phyloP scores from a whole-genome alignment of 2,888 invertebrate species.

The Aphidius colemani region DNA sequence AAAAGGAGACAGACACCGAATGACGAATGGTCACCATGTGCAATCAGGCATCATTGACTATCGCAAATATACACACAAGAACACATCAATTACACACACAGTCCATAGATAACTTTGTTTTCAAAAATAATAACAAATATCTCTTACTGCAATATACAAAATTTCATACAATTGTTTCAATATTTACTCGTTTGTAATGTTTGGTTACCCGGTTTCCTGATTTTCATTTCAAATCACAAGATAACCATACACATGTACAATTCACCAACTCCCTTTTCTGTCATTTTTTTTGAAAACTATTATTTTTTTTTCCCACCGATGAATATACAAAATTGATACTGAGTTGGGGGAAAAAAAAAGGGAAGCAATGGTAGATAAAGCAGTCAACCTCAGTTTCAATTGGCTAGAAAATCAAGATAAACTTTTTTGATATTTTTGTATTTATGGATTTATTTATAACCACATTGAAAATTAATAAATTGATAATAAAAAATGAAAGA shows the following conservation, averaged over 20 bases:
- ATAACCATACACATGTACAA: slow-evolving; percentile 20
- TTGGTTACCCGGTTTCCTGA: slow-evolving; percentile 36
- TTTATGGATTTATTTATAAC: not conserved
- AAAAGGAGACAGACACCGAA: slow-evolving; percentile 27
- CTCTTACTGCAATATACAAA: slow-evolving; percentile 17
- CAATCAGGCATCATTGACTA: slow-evolving; percentile 43
- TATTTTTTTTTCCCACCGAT: not conserved
- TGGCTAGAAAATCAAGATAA: not conserved
- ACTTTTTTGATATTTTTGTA: not conserved
- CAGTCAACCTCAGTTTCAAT: no score
- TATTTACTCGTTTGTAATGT: slow-evolving; percentile 37
- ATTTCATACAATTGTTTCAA: slow-evolving; percentile 36
- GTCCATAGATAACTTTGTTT: slow-evolving; percentile 7
- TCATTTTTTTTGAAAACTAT: not conserved
- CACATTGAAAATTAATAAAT: not conserved
- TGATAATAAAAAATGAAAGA: no score
- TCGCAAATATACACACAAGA: slow-evolving; percentile 21
- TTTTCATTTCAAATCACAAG: slow-evolving; percentile 25
- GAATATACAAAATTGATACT: not conserved
- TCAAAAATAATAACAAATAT: not conserved
- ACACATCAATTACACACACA: not conserved
- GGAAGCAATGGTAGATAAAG: not conserved
- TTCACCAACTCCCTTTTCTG: not conserved
- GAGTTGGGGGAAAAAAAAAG: not conserved
- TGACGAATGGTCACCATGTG: slow-evolving; percentile 43